A percentile compares a stretch with the other conserved stretches of the same genome.
Conservation (phyloP, 2,113 vertebrate genomes). For the Steatornis caripensis region DNA sequence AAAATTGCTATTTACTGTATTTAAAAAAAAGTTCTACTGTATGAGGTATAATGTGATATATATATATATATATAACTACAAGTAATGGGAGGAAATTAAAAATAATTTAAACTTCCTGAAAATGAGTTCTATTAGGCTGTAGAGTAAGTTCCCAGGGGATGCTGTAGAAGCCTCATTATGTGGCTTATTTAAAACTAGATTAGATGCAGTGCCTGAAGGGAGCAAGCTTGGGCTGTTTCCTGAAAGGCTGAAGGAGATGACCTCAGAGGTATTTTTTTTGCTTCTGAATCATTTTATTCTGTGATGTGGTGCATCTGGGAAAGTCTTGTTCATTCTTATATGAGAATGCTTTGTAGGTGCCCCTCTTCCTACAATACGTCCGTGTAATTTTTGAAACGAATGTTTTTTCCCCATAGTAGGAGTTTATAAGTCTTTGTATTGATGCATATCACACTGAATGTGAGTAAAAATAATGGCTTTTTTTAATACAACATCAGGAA, state of each 20-base stretch:
- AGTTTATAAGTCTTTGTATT: neutral
- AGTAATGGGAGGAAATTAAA: constrained; percentile 55
- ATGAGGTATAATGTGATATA: neutral
- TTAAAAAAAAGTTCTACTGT: neutral
- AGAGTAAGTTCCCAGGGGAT: constrained; percentile 20
- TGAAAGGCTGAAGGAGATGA: constrained; percentile 14
- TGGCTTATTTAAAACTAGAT: constrained; percentile 57
- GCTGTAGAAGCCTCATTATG: constrained; percentile 47
- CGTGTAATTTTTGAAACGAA: neutral
- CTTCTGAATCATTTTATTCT: neutral
- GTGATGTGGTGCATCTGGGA: neutral
- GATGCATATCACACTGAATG: neutral
- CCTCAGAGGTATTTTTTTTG: neutral
- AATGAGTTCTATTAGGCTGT: constrained; percentile 23
- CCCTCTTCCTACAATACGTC: neutral
- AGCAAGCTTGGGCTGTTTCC: constrained; percentile 13
- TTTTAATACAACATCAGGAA: neutral
- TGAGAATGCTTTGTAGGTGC: neutral
- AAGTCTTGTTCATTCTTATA: neutral
- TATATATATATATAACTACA: constrained; percentile 12
- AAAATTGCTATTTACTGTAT: neutral
- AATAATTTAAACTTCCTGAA: constrained; percentile 50
- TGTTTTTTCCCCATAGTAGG: neutral
- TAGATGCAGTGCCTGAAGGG: constrained; percentile 44
- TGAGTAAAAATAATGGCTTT: neutral